These are phyloP conservation scores for Chiloscyllium plagiosum DNA, from an alignment of 2,113 vertebrate species.

Conservation along the genomic window DNA sequence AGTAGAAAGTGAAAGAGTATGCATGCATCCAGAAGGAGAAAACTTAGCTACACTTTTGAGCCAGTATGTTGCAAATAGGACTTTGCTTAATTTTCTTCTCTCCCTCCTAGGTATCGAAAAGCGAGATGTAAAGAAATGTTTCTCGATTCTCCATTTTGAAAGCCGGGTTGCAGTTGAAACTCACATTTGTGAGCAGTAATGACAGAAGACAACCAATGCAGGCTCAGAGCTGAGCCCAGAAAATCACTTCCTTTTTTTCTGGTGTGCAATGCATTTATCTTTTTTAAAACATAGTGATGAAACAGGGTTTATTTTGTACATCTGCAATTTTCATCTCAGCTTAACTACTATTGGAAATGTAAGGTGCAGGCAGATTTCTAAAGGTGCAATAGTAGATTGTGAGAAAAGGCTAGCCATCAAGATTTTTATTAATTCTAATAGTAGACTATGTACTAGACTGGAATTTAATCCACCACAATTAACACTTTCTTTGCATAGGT, in stretches of 20 bases:
- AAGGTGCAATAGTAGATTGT: conserved; percentile 16
- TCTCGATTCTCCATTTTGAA: conserved; percentile 83
- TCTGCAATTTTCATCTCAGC: conserved; percentile 20
- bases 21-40: neutral
- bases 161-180: conserved; percentile 80
- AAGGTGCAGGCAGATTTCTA: neutral
- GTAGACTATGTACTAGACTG: conserved; percentile 25
- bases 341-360: conserved; percentile 24
- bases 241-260: conserved; percentile 19
- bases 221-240: conserved; percentile 3
- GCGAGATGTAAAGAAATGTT: conserved; percentile 72
- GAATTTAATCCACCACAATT: conserved; percentile 20
- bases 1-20: neutral
- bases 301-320: conserved; percentile 34
- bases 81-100: neutral
- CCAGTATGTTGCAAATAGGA: neutral
- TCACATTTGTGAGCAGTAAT: conserved; percentile 73
- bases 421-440: neutral
- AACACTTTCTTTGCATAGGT: neutral
- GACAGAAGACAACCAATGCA: conserved; percentile 18
- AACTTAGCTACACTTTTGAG: neutral
- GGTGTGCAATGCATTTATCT: conserved; percentile 23
- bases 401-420: neutral
- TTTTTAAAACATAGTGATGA: neutral
- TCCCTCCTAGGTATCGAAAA: conserved; percentile 80